These are phyloP conservation scores for Larimichthys polyactis DNA, from an alignment of 2,113 vertebrate genomes.

Conservation along the genomic window DNA sequence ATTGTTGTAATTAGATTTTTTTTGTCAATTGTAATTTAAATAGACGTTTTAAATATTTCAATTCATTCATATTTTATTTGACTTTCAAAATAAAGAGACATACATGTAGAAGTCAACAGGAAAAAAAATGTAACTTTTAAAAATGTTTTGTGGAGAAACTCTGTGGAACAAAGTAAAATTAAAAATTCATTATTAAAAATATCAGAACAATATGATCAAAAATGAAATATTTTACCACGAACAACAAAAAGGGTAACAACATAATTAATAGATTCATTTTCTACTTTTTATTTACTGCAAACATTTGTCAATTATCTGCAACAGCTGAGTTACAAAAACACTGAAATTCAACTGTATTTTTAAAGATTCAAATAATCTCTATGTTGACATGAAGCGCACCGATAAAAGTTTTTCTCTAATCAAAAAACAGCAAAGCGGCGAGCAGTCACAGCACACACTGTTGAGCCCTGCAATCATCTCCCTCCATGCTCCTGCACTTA, in stretches of 20 bases:
- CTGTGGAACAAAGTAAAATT: neutral
- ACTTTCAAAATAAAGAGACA: neutral
- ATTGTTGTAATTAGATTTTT: neutral
- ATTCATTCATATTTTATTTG: neutral
- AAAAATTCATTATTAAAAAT: neutral
- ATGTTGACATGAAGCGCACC: accelerated
- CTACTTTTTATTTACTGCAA: neutral
- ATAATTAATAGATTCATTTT: neutral
- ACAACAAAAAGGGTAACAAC: neutral
- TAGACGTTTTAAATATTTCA: neutral
- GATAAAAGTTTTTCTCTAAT: neutral
- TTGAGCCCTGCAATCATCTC: constrained; percentile 3
- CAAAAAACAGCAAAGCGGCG: neutral
- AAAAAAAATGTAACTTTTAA: neutral
- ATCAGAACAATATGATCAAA: neutral
- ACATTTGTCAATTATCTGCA: neutral
- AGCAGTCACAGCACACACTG: neutral
- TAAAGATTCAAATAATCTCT: neutral
- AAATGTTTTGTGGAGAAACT: neutral
- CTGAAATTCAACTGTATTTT: neutral
- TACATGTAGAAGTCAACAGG: neutral
- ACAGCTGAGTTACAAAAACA: neutral
- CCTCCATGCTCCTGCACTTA: constrained; percentile 5
- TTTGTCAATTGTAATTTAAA: neutral
- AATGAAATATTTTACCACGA: neutral